Conservation (phyloP, 2,113 vertebrate species). For the Equus quagga region DNA sequence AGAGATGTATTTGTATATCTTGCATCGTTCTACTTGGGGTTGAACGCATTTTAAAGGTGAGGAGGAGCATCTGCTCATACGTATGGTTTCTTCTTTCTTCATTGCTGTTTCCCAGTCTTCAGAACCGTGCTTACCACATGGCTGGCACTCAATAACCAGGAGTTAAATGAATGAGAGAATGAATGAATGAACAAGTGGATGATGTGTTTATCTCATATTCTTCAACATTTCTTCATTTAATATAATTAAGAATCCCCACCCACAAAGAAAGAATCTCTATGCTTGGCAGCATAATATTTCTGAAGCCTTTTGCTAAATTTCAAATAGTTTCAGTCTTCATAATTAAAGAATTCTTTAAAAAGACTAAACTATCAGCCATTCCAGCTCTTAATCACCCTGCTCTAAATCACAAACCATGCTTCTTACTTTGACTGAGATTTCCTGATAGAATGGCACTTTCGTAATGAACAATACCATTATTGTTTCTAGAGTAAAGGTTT, state of each 20-base stretch:
- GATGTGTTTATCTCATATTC: neutral
- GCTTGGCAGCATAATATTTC: neutral
- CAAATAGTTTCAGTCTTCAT: neutral
- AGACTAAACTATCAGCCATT: neutral
- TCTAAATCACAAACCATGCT: neutral
- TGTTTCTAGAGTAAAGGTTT: slow-evolving; percentile 24
- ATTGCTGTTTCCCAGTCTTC: neutral
- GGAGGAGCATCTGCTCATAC: neutral
- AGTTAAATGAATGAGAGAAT: neutral
- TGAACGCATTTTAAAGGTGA: neutral
- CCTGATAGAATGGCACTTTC: neutral
- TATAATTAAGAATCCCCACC: neutral
- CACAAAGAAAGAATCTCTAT: neutral
- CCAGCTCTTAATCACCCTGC: neutral
- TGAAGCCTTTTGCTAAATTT: slow-evolving; percentile 12
- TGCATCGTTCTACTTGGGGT: neutral
- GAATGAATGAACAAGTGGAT: neutral
- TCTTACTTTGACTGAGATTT: neutral
- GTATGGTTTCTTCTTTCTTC: neutral
- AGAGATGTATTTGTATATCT: neutral
- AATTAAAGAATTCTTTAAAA: neutral
- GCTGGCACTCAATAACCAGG: neutral
- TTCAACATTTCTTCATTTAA: neutral
- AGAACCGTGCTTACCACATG: neutral
- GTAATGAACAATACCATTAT: neutral